A percentile compares a stretch with the other conserved stretches of the same genome.
Conservation (phyloP, 2,113 vertebrate genomes). For the Takifugu bimaculatus region DNA sequence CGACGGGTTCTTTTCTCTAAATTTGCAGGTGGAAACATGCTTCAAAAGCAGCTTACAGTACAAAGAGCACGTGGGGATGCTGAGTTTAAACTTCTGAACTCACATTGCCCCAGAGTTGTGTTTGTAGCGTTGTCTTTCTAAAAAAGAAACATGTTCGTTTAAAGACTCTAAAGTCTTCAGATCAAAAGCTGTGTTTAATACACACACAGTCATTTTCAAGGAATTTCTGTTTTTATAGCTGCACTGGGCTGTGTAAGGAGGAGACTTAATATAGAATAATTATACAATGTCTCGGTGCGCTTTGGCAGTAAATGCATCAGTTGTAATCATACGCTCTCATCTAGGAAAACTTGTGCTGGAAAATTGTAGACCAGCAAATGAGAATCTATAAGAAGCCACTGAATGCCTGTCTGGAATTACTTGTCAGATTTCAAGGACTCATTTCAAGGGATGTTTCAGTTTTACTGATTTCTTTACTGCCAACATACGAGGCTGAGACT, state of each 20-base stretch:
- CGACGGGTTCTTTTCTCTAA: too few relatives aligned
- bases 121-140: slow-evolving; percentile 18
- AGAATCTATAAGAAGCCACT: slow-evolving; percentile 31
- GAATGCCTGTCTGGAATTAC: slow-evolving; percentile 12
- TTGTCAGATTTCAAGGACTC: slow-evolving; percentile 31
- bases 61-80: too few relatives aligned
- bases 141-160: slow-evolving; percentile 26
- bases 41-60: too few relatives aligned
- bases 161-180: slow-evolving; percentile 46
- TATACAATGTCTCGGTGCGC: slow-evolving; percentile 68
- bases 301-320: slow-evolving; percentile 59
- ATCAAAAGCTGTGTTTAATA: slow-evolving; percentile 56
- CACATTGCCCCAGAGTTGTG: neutral
- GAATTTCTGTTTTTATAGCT: slow-evolving; percentile 67
- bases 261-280: slow-evolving; percentile 74
- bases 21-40: too few relatives aligned
- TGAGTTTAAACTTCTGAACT: too few relatives aligned
- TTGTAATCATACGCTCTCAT: slow-evolving; percentile 71
- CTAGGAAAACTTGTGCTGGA: slow-evolving; percentile 39
- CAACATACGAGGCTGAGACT: slow-evolving; percentile 12
- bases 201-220: slow-evolving; percentile 43
- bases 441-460: slow-evolving; percentile 15
- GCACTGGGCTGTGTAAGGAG: slow-evolving; percentile 38
- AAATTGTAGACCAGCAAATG: slow-evolving; percentile 63
- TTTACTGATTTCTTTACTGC: slow-evolving; percentile 23